Evolutionary conservation across 2,797 vertebrate genomes (phyloP), one percentile per base, ranked within the genome.

Genomic region (Rhinella marina): DNA sequence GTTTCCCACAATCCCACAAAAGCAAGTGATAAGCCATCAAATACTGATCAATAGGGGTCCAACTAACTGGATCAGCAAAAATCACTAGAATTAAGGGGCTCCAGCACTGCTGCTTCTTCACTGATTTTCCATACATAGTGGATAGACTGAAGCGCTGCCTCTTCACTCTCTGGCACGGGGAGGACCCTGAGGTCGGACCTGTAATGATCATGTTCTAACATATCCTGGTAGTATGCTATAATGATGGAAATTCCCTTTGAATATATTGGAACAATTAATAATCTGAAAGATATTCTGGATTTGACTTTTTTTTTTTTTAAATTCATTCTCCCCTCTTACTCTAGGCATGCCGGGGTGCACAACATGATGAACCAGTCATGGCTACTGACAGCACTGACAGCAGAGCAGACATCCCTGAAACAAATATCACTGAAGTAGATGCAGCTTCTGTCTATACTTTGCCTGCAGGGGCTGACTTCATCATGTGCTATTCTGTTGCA

Each of bases 401-500:
- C 6, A 80, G 75, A 1, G 0, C 25, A 0, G n/a, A 68, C 0
- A n/a, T 59, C 41, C 25, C 16, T 0, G 8, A 1, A 0, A 90
- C 21, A 0, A 97, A 93, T 14, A 72, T 94, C 73, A 96, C 95
- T 3, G 91, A 96, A 92, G 96, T 97, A 70, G 97, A 98, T 0
- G 95, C 96, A 0, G 94, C 96, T 13, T 92, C 94, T 0, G 78
- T 97, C 17, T 92, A 95, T 27, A 97, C 97, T 0, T 92, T 98
- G 70, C 98, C 98, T 7, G 96, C 98, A 0, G 97, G 96, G 1
- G 97, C 97, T 0, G 97, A 98, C 90, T 98, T 98, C 86, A 93
- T 98, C 91, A 98, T 98, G 97, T 98, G 98, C 85, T 99, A 98
- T 92, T 99, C 98, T 0, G 98, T 99, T 68, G 97, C 97, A 0